phyloP scores from a whole-genome alignment of 2,113 vertebrate genomes.

The Xenopus borealis region DNA sequence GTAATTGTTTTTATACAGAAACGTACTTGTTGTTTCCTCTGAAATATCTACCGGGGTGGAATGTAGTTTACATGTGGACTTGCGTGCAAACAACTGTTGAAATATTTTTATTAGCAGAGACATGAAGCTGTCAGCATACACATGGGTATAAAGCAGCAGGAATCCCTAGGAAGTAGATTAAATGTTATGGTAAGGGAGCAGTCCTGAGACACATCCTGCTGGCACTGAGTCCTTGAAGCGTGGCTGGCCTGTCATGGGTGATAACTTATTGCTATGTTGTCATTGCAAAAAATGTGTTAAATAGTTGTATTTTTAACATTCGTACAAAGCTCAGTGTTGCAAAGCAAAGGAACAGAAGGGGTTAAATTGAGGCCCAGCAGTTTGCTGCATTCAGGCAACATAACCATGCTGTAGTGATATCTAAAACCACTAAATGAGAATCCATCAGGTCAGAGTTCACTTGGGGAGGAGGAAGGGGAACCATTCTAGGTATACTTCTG shows the following conservation, averaged over 20 bases:
- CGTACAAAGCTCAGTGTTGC: not conserved
- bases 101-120: constrained; percentile 26
- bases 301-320: not conserved
- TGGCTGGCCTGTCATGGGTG: constrained; percentile 17
- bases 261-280: not conserved
- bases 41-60: not conserved
- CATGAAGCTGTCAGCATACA: constrained; percentile 11
- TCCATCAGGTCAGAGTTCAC: not conserved
- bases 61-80: not conserved
- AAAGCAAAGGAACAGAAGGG: not conserved
- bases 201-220: constrained; percentile 24
- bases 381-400: not conserved
- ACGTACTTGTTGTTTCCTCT: no score
- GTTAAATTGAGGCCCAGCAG: not conserved
- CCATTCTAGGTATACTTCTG: not conserved
- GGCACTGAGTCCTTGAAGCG: constrained; percentile 17
- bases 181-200: constrained; percentile 36
- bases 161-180: constrained; percentile 23
- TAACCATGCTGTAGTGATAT: not conserved
- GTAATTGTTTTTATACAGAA: no score
- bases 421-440: not conserved
- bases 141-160: constrained; percentile 30
- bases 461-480: no score
- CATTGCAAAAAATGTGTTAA: not conserved
- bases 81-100: not conserved